Conservation (phyloP, 1,140 invertebrate species). For the Parasteatoda tepidariorum region DNA sequence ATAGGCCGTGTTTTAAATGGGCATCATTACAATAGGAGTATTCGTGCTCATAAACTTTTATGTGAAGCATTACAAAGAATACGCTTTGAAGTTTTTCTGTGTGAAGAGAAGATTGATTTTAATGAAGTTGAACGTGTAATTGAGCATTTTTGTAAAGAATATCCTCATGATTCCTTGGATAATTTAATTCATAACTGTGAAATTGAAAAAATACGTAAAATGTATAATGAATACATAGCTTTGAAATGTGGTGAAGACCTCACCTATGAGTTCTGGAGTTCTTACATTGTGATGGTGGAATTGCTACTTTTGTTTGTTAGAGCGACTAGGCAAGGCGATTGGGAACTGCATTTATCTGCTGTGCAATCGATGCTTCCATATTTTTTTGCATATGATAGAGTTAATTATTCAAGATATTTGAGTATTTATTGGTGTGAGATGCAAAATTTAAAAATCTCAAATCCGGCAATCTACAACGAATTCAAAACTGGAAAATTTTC, state of each 20-base stretch:
- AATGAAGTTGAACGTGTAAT: constrained; percentile 57
- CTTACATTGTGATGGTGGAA: background rate
- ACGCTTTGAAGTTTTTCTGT: background rate
- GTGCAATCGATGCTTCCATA: background rate
- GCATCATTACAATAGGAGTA: constrained; percentile 61
- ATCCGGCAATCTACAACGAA: background rate
- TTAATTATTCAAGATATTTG: constrained; percentile 39
- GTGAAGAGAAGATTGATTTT: constrained; percentile 16
- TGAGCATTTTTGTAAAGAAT: constrained; percentile 59
- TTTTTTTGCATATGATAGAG: constrained; percentile 14
- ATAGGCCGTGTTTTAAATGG: constrained; percentile 60
- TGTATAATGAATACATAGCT: constrained; percentile 35
- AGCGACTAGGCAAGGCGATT: constrained; percentile 11
- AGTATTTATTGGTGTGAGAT: constrained; percentile 44
- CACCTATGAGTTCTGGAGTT: background rate
- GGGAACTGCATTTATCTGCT: background rate
- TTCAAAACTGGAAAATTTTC: constrained; percentile 48
- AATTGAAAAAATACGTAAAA: background rate
- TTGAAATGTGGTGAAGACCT: background rate
- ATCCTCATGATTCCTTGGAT: constrained; percentile 58
- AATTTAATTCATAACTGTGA: constrained; percentile 58
- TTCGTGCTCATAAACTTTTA: constrained; percentile 61
- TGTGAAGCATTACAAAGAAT: constrained; percentile 61
- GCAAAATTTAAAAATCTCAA: constrained; percentile 16
- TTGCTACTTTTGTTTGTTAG: background rate